Conservation (phyloP, 2,888 invertebrate species). For the Bombylius discolor region DNA sequence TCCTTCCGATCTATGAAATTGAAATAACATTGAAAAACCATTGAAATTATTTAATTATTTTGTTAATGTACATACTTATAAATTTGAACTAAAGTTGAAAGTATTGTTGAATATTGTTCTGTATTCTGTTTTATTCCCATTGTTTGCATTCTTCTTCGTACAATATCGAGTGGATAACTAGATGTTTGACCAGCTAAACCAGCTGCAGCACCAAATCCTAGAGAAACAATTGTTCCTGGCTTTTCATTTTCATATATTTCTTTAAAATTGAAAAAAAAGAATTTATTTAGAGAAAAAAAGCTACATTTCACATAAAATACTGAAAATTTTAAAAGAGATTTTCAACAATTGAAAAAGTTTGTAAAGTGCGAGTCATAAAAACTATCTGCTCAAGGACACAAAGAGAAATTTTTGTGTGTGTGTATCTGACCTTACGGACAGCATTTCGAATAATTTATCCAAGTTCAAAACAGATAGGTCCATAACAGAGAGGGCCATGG, state of each 20-base stretch:
- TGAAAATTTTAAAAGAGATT: too few species aligned
- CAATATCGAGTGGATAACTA: slow-evolving; percentile 93
- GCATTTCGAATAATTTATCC: too few species aligned
- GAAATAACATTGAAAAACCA: background rate
- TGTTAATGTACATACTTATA: slow-evolving; percentile 44
- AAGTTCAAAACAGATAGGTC: too few species aligned
- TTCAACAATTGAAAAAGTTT: too few species aligned
- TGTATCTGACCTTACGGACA: too few species aligned
- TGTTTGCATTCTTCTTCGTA: slow-evolving; percentile 52
- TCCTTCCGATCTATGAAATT: slow-evolving; percentile 65
- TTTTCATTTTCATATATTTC: slow-evolving; percentile 36
- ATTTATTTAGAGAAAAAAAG: too few species aligned
- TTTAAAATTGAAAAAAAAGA: slow-evolving; percentile 17
- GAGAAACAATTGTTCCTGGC: slow-evolving; percentile 47
- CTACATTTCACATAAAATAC: too few species aligned
- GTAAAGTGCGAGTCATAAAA: too few species aligned
- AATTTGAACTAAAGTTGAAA: slow-evolving; percentile 52
- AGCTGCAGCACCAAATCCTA: slow-evolving; percentile 78
- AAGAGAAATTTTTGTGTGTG: too few species aligned
- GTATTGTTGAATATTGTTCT: slow-evolving; percentile 49
- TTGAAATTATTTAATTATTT: background rate
- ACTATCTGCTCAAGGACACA: too few species aligned
- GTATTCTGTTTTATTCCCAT: slow-evolving; percentile 38
- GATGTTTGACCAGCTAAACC: slow-evolving; percentile 89
- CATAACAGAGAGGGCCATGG: too few species aligned